Evolutionary conservation across 2,888 invertebrate genomes (phyloP), one percentile per base, ranked within the genome.

Genomic region (Corythucha ciliata): DNA sequence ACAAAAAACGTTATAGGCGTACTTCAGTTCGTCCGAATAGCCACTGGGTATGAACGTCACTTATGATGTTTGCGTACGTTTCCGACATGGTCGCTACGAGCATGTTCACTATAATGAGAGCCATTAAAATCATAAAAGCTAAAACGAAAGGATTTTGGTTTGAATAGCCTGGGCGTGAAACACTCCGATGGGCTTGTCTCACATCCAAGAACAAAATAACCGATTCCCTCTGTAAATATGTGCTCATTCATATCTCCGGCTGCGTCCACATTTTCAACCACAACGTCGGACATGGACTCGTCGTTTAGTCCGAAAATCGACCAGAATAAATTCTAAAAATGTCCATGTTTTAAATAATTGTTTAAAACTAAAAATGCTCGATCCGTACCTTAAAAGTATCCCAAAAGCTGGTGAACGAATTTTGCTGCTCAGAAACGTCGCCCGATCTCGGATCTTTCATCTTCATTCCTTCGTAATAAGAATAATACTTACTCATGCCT

Each of bases 21-120:
- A 69, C 68, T 65, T 81, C 77, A 14, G 81, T 82, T 60, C 81
- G 76, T 1, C 80, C 81, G 63, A 81, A 84, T 21, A 81, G 81
- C 84, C 84, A 85, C 62, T 84, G 83, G 3, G 79, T 76, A 59
- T 80, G 79, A 39, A 78, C 73, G 62, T 80, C 80, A 58, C 79
- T 77, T 16, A 73, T 75, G 34, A 84, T 79, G 60, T 77, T 74
- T 65, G 81, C 80, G 63, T 81, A 82, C 0, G 82, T 81, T 59
- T 81, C 80, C 2, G 82, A 79, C 81, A 84, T 83, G 20, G 83
- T 81, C n/a, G 83, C 84, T 61, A 83, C 81, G 53, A 80, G 68
- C 84, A 84, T 84, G 66, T 84, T 85, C 57, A 84, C 68, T 27
- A 83, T 75, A 57, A 84, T 78, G 58, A 83, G 76, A 51, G 82